phyloP scores from a whole-genome alignment of 1,140 invertebrate species.

The Drosophila repleta region DNA sequence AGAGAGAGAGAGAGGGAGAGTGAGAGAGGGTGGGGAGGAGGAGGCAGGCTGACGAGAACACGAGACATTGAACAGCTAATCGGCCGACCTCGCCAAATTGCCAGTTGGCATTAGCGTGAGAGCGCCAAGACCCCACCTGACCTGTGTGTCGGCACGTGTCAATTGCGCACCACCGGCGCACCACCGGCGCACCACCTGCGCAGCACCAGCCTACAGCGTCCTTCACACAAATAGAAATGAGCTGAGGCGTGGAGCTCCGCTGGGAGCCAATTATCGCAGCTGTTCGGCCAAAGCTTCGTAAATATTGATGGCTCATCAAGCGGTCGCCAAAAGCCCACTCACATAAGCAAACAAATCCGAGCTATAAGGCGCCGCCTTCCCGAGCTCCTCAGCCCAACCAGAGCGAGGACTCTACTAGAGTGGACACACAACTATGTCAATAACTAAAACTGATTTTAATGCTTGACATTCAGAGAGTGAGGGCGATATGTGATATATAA shows the following conservation, averaged over 20 bases:
- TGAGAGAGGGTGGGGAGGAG: too few relatives aligned
- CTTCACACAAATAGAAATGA: conserved; percentile 7
- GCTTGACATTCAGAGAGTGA: too few relatives aligned
- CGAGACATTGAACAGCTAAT: conserved; percentile 9
- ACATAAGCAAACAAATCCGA: too few relatives aligned
- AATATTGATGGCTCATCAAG: conserved; percentile 6
- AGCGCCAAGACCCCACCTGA: neutral
- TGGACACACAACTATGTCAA: too few relatives aligned
- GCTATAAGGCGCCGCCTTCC: too few relatives aligned
- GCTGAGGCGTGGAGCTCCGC: neutral
- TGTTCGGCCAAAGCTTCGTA: neutral
- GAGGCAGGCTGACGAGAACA: neutral
- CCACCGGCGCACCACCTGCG: neutral
- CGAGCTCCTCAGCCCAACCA: too few relatives aligned
- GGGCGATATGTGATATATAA: too few relatives aligned
- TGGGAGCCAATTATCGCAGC: neutral
- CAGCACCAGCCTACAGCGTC: conserved; percentile 5
- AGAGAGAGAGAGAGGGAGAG: neutral
- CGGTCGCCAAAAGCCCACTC: neutral
- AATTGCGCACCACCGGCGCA: neutral
- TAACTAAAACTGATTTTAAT: too few relatives aligned
- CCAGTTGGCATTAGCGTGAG: conserved; percentile 37
- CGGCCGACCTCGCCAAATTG: conserved; percentile 24
- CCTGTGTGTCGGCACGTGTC: conserved; percentile 20
- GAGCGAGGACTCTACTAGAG: too few relatives aligned